Evolutionary conservation across 2,888 invertebrate genomes (phyloP).

Genomic region (Parnassius mnemosyne): DNA sequence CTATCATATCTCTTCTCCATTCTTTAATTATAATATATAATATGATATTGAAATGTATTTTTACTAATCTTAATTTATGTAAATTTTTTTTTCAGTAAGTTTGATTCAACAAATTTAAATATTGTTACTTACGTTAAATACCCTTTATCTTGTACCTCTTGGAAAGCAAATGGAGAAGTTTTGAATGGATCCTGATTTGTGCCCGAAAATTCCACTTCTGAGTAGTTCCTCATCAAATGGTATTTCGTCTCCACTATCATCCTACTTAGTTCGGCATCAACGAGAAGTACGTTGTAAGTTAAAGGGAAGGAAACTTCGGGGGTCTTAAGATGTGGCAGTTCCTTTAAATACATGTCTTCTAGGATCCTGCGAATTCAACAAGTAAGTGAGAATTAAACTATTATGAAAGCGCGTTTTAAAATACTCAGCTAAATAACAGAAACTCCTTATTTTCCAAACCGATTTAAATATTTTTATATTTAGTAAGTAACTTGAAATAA

Average conservation of each 20-base stretch:
- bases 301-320: slow-evolving; percentile 46
- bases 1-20: no score
- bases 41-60: no score
- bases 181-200: slow-evolving; percentile 33
- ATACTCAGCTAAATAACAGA: neutral
- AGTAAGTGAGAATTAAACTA: neutral
- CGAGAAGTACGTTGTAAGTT: slow-evolving; percentile 45
- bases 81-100: neutral
- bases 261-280: slow-evolving; percentile 45
- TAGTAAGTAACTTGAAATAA: no score
- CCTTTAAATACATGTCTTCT: slow-evolving; percentile 39
- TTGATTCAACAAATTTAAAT: neutral
- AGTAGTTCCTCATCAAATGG: slow-evolving; percentile 46
- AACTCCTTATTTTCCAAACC: no score
- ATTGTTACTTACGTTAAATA: slow-evolving; percentile 50
- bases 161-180: slow-evolving; percentile 54
- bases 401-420: slow-evolving; percentile 6
- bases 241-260: slow-evolving; percentile 53
- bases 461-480: no score
- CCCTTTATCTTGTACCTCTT: slow-evolving; percentile 48
- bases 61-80: no score
- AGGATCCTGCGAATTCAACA: slow-evolving; percentile 38
- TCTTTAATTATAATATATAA: no score
- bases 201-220: slow-evolving; percentile 38
- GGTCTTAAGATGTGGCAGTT: slow-evolving; percentile 40